These are phyloP conservation scores for Geotrupes spiniger DNA, from an alignment of 2,888 invertebrate species.

Conservation along the genomic window DNA sequence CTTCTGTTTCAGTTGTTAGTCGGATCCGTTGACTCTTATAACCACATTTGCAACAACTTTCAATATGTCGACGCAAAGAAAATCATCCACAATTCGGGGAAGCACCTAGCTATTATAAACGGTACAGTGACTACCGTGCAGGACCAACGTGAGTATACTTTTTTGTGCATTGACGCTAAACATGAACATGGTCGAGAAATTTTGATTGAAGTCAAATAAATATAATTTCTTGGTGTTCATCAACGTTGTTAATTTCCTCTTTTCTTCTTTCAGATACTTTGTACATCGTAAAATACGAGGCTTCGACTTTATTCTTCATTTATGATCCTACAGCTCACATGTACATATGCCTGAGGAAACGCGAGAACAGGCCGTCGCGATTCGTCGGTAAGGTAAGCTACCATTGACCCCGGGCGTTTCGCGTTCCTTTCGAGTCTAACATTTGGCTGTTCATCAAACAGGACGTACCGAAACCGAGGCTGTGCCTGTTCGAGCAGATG, in stretches of 20 bases:
- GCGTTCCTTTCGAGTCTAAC: too few species aligned
- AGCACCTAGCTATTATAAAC: slow-evolving; percentile 16
- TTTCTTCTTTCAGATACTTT: too few species aligned
- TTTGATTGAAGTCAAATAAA: too few species aligned
- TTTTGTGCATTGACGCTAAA: background rate
- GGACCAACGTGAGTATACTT: slow-evolving; percentile 11
- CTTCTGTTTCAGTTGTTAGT: background rate
- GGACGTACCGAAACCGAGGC: slow-evolving; percentile 30
- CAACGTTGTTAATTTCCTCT: too few species aligned
- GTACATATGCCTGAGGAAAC: too few species aligned
- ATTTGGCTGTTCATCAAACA: slow-evolving; percentile 26
- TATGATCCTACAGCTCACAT: too few species aligned
- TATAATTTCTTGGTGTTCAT: too few species aligned
- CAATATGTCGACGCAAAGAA: slow-evolving; percentile 2
- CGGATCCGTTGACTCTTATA: too few species aligned
- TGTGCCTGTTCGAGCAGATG: slow-evolving; percentile 31
- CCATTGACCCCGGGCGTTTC: background rate
- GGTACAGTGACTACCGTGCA: slow-evolving; percentile 11
- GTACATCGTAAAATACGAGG: too few species aligned
- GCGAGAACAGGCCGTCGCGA: too few species aligned
- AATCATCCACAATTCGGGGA: slow-evolving; percentile 8
- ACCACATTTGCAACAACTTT: background rate
- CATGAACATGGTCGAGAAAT: slow-evolving; percentile 29
- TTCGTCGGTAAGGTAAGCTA: too few species aligned
- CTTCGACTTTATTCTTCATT: too few species aligned